phyloP scores from a whole-genome alignment of 2,113 vertebrate species.

The Cavia aperea region DNA sequence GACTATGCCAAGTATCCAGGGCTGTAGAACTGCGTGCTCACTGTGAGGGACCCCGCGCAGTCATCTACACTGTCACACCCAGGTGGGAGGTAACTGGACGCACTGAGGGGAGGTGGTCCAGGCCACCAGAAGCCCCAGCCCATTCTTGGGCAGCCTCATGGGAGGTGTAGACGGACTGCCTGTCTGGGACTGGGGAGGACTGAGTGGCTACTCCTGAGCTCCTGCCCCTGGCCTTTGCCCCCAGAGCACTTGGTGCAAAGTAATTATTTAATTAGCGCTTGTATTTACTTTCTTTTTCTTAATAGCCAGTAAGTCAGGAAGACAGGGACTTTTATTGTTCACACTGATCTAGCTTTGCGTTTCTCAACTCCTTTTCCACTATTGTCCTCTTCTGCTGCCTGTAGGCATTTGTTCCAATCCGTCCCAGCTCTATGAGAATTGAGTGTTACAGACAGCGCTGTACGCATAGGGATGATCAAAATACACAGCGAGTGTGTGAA shows the following conservation, averaged over 20 bases:
- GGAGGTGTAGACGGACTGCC: not conserved
- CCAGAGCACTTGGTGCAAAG: not conserved
- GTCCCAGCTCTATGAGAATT: not conserved
- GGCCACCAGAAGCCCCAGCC: not conserved
- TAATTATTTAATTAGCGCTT: not conserved
- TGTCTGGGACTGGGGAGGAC: not conserved
- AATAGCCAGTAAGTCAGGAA: not conserved
- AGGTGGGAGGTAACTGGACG: not conserved
- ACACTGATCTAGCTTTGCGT: not conserved
- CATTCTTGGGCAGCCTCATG: not conserved
- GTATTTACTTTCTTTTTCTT: not conserved
- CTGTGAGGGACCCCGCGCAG: not conserved
- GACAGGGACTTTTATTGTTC: not conserved
- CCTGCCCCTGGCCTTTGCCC: not conserved
- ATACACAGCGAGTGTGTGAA: not conserved
- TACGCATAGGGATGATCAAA: not conserved
- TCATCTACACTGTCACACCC: not conserved
- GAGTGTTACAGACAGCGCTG: not conserved
- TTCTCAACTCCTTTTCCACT: not conserved
- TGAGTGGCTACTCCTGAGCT: not conserved
- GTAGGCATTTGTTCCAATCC: not conserved
- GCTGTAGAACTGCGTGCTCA: not conserved
- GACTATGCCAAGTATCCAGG: fast-evolving
- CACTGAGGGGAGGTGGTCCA: not conserved
- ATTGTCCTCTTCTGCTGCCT: fast-evolving